Percentiles rank a stretch among this genome's conserved stretches.
These are phyloP conservation scores for Adoxophyes honmai DNA, from an alignment of 1,140 invertebrate genomes.

Conservation along the genomic window DNA sequence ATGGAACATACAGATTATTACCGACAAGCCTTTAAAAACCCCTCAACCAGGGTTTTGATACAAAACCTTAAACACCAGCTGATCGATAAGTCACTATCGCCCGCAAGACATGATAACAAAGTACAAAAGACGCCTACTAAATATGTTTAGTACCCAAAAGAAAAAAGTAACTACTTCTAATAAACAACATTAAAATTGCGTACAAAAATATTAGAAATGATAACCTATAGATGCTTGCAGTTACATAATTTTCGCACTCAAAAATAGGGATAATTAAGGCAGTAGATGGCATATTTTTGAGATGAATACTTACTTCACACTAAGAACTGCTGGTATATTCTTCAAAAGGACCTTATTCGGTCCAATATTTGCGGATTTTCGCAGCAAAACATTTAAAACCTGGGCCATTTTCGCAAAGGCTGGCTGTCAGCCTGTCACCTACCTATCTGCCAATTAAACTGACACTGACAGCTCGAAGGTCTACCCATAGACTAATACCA, in stretches of 20 bases:
- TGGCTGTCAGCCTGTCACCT: no score
- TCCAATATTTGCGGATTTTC: constrained; percentile 64
- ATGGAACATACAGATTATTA: no score
- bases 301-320: constrained; percentile 64
- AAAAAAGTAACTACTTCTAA: background rate
- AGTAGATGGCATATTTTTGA: constrained; percentile 6
- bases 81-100: no score
- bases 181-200: background rate
- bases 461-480: no score
- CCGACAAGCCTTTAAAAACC: no score
- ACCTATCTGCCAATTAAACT: no score
- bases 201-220: constrained; percentile 23
- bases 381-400: constrained; percentile 69
- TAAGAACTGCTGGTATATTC: constrained; percentile 63
- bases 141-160: background rate
- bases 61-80: no score
- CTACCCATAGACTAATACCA: no score
- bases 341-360: constrained; percentile 46
- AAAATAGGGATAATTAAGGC: constrained; percentile 13
- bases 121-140: no score
- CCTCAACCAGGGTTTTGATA: no score
- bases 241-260: constrained; percentile 54
- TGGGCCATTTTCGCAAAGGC: constrained; percentile 59
- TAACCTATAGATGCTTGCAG: constrained; percentile 65
- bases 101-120: no score